phyloP scores from a whole-genome alignment of 1,140 invertebrate genomes.

The Heliconius hewitsoni region DNA sequence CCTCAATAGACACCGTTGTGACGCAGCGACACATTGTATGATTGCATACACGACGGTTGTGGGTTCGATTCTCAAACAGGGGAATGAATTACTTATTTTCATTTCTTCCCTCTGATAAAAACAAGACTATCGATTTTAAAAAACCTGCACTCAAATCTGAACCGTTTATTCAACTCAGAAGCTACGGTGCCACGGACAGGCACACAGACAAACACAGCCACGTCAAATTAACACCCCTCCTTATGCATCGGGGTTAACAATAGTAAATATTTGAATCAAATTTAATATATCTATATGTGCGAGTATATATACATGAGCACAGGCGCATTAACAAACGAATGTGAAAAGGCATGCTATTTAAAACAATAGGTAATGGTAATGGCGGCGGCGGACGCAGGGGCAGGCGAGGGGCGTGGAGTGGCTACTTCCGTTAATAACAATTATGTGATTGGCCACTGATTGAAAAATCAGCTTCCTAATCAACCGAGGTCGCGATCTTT shows the following conservation, averaged over 20 bases:
- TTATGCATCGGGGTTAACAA: not conserved
- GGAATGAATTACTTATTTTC: too few species aligned
- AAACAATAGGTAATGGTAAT: slow-evolving; percentile 33
- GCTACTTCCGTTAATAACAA: slow-evolving; percentile 73
- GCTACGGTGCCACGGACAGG: too few species aligned
- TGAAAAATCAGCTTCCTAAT: slow-evolving; percentile 74
- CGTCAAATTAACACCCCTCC: too few species aligned
- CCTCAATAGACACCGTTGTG: too few species aligned
- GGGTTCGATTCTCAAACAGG: too few species aligned
- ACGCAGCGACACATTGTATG: too few species aligned
- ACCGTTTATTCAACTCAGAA: too few species aligned
- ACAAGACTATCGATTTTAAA: too few species aligned
- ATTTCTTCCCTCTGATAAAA: too few species aligned
- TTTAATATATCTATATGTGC: not conserved
- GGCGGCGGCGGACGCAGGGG: slow-evolving; percentile 46
- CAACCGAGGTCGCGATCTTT: slow-evolving; percentile 47
- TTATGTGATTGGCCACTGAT: slow-evolving; percentile 73
- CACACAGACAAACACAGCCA: too few species aligned
- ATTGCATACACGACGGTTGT: too few species aligned
- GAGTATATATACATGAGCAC: not conserved
- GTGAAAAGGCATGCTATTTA: slow-evolving; percentile 33
- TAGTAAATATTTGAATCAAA: not conserved
- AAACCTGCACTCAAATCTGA: too few species aligned
- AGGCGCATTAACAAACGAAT: not conserved
- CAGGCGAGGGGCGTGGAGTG: slow-evolving; percentile 61